phyloP scores from a whole-genome alignment of 2,797 vertebrate species.

The Sebastiscus tertius region DNA sequence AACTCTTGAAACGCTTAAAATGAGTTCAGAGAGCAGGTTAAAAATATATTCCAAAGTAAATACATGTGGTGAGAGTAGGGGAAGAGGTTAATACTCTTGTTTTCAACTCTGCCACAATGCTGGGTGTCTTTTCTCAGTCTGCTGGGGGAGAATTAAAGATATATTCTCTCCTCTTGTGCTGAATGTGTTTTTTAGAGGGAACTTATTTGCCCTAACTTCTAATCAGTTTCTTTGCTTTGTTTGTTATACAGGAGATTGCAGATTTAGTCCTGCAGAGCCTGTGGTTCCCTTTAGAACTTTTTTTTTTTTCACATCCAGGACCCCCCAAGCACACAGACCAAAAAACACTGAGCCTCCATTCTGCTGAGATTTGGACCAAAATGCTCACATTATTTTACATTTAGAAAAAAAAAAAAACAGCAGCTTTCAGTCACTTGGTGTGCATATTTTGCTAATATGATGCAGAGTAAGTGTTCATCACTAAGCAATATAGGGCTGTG shows the following conservation, averaged over 20 bases:
- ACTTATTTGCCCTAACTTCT: rapidly evolving
- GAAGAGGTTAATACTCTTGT: neutral
- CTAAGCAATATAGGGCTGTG: no score
- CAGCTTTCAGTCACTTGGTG: neutral
- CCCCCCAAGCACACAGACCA: neutral
- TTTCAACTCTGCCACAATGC: neutral
- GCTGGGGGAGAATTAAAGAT: neutral
- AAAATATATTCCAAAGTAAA: no score
- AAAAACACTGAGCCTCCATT: neutral
- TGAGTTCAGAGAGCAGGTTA: neutral
- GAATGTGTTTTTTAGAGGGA: neutral
- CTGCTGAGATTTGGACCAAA: neutral
- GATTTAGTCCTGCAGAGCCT: neutral
- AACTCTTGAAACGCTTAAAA: neutral
- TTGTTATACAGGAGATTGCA: neutral
- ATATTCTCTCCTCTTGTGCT: neutral
- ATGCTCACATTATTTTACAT: neutral
- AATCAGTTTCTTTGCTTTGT: neutral
- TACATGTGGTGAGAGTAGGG: neutral
- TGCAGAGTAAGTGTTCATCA: neutral
- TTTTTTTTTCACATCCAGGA: neutral
- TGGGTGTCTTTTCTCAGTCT: neutral
- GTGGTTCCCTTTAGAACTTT: neutral
- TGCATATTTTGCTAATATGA: neutral
- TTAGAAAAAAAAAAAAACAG: no score